Percentiles rank a stretch among this genome's conserved stretches.
phyloP scores from a whole-genome alignment of 2,113 vertebrate genomes.

The Oxygymnocypris stewartii region DNA sequence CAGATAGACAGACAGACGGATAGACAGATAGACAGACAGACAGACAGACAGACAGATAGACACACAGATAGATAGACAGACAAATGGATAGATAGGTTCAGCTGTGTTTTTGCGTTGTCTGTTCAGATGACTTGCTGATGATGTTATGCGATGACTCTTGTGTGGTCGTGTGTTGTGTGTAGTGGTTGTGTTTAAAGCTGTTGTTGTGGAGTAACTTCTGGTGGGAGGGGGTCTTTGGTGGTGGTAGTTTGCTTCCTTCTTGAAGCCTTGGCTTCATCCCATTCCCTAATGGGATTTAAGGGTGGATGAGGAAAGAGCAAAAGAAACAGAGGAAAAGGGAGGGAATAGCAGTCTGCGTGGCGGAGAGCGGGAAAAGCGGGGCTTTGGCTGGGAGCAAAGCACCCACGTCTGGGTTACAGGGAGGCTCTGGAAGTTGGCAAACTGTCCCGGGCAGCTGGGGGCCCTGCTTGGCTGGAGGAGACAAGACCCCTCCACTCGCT shows the following conservation, averaged over 20 bases:
- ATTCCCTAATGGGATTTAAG: slow-evolving; percentile 64
- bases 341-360: slow-evolving; percentile 24
- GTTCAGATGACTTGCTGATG: neutral
- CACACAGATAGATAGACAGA: accelerated
- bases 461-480: slow-evolving; percentile 61
- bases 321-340: slow-evolving; percentile 48
- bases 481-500: slow-evolving; percentile 63
- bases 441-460: slow-evolving; percentile 71
- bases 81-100: no score
- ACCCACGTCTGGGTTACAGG: slow-evolving; percentile 61
- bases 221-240: slow-evolving; percentile 14
- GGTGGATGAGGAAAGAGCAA: slow-evolving; percentile 46
- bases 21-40: accelerated
- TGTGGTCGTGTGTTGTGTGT: slow-evolving; percentile 50
- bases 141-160: neutral
- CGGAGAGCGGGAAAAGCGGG: slow-evolving; percentile 21
- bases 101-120: no score
- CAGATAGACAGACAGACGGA: accelerated
- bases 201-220: slow-evolving; percentile 20
- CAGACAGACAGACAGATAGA: neutral
- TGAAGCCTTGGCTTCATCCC: slow-evolving; percentile 55
- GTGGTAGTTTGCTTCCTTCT: slow-evolving; percentile 40
- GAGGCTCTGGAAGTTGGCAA: slow-evolving; percentile 64
- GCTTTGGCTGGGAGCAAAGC: slow-evolving; percentile 35
- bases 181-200: slow-evolving; percentile 43